Conservation (phyloP, 2,888 invertebrate genomes). For the Athrips mouffetella region DNA sequence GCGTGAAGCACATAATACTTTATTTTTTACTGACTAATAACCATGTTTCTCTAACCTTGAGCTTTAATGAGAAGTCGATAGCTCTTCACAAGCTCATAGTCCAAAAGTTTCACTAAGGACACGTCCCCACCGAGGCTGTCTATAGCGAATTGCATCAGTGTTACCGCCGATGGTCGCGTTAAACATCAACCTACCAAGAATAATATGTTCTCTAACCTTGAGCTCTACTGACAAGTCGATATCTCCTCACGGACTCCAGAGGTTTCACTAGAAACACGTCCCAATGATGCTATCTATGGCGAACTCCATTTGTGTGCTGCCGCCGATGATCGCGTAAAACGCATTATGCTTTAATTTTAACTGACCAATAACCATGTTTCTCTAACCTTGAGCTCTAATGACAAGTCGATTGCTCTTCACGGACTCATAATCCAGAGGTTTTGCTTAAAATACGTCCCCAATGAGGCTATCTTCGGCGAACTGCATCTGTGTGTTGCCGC, state of each 20-base stretch:
- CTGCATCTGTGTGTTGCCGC: background rate
- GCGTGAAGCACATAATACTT: no score
- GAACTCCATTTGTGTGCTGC: background rate
- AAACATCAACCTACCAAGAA: no score
- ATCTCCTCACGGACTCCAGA: background rate
- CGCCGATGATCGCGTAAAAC: background rate
- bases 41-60: no score
- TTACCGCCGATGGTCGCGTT: background rate
- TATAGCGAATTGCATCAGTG: background rate
- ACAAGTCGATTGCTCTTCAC: no score
- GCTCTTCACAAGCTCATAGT: constrained; percentile 83
- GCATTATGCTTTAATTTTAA: no score
- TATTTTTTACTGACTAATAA: background rate
- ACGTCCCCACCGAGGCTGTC: constrained; percentile 49
- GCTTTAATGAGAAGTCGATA: no score
- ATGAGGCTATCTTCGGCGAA: background rate
- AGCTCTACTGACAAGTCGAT: no score
- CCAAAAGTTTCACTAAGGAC: background rate
- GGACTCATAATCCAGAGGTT: constrained; percentile 78
- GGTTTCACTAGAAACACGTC: background rate
- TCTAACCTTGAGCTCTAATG: no score
- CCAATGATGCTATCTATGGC: background rate
- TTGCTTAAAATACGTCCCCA: constrained; percentile 43
- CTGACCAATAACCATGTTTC: no score
- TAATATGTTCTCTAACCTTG: no score